Evolutionary conservation across 2,113 vertebrate genomes (phyloP), one percentile per base, ranked within the genome.

Genomic region (Menura novaehollandiae): DNA sequence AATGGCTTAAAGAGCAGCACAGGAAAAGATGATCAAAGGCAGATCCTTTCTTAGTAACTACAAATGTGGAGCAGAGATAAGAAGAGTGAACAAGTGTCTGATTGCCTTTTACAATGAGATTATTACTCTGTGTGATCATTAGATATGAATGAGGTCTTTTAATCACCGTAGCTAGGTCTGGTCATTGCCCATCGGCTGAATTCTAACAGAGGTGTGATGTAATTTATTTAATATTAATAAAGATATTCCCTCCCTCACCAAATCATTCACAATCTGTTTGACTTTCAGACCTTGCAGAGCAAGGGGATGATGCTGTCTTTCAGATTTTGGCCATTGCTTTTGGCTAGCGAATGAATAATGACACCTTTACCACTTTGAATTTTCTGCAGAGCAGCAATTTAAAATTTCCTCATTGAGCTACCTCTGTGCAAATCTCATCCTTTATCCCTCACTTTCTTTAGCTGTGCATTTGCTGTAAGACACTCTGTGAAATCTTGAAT

Each of bases 31-130:
- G 78, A 93, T 93, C 88, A 93, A 95, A 95, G 58, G 77, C 58
- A 85, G n/a, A 90, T 88, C 68, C 91, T 91, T 89, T 88, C 88
- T 80, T 79, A 77, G 74, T 62, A 93, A 79, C 87, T 89, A 91
- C 84, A 91, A 81, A 89, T 66, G 75, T 68, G 51, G 72, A 94
- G 90, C 91, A 90, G 92, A 95, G 93, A 95, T 96, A 95, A 97
- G 83, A 87, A 63, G 66, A 89, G 71, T 1, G 88, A 96, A 96
- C 72, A 93, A 94, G 51, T 80, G 63, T 83, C 82, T 91, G 88
- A 96, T 94, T 95, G 78, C 88, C 52, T 96, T 88, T 91, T 90
- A 93, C 90, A 95, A 86, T 90, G 82, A 84, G 46, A 47, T 88
- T 89, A 96, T 93, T 95, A 83, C 51, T 90, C 21, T 73, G 26